Evolutionary conservation across 2,888 invertebrate species (phyloP), one percentile per base, ranked within the genome.

Genomic region (Ormyrus labotus): DNA sequence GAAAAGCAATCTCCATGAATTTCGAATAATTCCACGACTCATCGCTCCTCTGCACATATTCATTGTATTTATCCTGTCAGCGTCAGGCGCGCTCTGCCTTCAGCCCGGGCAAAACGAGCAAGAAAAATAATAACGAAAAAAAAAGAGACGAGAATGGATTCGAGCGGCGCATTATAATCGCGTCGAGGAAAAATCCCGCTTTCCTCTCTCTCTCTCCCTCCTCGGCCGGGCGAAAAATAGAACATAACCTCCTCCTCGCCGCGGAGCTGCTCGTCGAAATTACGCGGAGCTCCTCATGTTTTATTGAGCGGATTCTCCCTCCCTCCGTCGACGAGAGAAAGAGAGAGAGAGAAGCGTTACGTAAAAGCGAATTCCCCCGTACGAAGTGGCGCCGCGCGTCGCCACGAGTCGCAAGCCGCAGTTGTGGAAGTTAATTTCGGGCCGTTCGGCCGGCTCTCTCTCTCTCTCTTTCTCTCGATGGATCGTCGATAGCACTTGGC

Each of bases 131-230:
- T 73, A 78, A 70, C 73, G 73, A 84, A 81, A 83, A 47, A 47
- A 67, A 61, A 51, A 55, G 80, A 72, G 76, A 63, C 75, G 65
- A 19, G 19, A 19, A 75, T 63, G 61, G 78, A 71, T 70, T 70
- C 80, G 83, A 85, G 83, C 55, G 84, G 10, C 13, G 61, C 73
- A 73, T 69, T 68, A 81, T 81, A 81, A 81, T 81, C 73, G 61
- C 63, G 72, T 61, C 55, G 53, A 61, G 65, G 73, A 75, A 75
- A 78, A 78, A 69, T 63, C 65, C 69, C 47, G 70, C 51, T 11
- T 58, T 55, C 53, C 19, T 19, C 19, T 19, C 34, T 50, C 57
- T 50, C 19, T 47, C 53, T 7, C 48, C 13, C 19, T 19, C 19
- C 19, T 19, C 19, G 19, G 19, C 19, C 19, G 19, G 19, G 19